A percentile compares a stretch with the other conserved stretches of the same genome.
Evolutionary conservation across 53 echinoderm and acorn worm species (phyloP).

Genomic region (Pentamera pediparva): DNA sequence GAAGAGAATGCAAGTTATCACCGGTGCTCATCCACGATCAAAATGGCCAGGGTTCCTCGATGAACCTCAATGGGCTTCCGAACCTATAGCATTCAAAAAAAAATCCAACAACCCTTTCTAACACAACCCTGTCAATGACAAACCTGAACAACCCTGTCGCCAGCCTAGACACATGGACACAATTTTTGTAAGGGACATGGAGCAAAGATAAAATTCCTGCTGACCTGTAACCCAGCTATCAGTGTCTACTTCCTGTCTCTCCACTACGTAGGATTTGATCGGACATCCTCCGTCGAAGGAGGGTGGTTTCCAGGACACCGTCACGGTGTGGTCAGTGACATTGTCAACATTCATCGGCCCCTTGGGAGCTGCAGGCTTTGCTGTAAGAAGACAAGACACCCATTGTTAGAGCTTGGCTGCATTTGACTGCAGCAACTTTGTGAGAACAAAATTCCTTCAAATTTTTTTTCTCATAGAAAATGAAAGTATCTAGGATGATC

Average conservation of each 20-base stretch:
- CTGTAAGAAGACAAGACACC: conserved; percentile 31
- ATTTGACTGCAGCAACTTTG: too few relatives aligned
- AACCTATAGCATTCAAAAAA: too few relatives aligned
- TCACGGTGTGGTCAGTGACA: conserved; percentile 73
- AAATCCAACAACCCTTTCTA: too few relatives aligned
- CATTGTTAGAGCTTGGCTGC: neutral
- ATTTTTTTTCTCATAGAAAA: too few relatives aligned
- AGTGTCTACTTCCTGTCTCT: conserved; percentile 76
- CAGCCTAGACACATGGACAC: neutral
- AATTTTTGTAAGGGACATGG: neutral
- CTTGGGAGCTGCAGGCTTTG: conserved; percentile 58
- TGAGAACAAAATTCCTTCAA: too few relatives aligned
- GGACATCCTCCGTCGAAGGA: conserved; percentile 79
- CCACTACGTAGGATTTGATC: conserved; percentile 72
- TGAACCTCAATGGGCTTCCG: too few relatives aligned
- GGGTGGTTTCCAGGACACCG: conserved; percentile 90
- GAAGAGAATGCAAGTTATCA: too few relatives aligned
- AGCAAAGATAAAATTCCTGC: neutral
- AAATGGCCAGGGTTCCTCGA: too few relatives aligned
- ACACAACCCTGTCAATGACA: neutral
- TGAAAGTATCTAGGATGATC: too few relatives aligned
- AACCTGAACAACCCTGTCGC: too few relatives aligned
- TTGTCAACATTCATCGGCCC: conserved; percentile 79
- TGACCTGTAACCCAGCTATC: conserved; percentile 81
- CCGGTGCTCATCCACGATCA: too few relatives aligned